A percentile compares a stretch with the other conserved stretches of the same genome.
phyloP scores from a whole-genome alignment of 1,140 invertebrate genomes.

The Gryon sp. region DNA sequence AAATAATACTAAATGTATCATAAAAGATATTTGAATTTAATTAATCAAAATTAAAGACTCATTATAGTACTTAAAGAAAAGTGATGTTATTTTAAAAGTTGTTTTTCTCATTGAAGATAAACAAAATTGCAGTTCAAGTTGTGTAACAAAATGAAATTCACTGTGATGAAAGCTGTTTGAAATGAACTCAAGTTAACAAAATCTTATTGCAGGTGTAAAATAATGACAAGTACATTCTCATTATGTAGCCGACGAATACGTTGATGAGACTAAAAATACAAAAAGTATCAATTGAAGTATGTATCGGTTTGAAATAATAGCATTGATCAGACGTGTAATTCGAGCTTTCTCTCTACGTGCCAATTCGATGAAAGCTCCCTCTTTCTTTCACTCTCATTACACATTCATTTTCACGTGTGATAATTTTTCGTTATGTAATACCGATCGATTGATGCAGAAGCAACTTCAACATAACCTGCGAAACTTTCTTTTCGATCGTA shows the following conservation, averaged over 20 bases:
- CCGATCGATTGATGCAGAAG: slow-evolving; percentile 23
- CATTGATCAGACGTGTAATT: slow-evolving; percentile 21
- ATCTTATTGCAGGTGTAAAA: slow-evolving; percentile 4
- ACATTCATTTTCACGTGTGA: slow-evolving; percentile 46
- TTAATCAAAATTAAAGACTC: too few species aligned
- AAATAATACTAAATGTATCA: too few species aligned
- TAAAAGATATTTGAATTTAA: too few species aligned
- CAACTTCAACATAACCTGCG: slow-evolving; percentile 15
- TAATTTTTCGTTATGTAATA: slow-evolving; percentile 39
- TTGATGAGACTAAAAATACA: neutral
- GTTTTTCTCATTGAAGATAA: neutral
- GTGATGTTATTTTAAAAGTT: too few species aligned
- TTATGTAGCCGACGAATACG: neutral
- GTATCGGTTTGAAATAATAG: slow-evolving; percentile 34
- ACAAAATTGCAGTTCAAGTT: neutral
- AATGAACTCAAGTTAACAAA: neutral
- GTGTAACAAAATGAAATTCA: neutral
- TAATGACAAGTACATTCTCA: slow-evolving; percentile 1
- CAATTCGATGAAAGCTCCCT: slow-evolving; percentile 45
- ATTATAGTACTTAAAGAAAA: too few species aligned
- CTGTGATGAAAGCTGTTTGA: neutral
- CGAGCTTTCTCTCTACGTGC: slow-evolving; percentile 48
- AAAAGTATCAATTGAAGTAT: slow-evolving; percentile 11
- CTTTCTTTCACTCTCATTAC: slow-evolving; percentile 43
- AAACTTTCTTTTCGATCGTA: slow-evolving; percentile 56